Percentiles rank a stretch among this genome's conserved stretches.
Conservation (phyloP, 2,797 vertebrate genomes). For the Amblyraja radiata region DNA sequence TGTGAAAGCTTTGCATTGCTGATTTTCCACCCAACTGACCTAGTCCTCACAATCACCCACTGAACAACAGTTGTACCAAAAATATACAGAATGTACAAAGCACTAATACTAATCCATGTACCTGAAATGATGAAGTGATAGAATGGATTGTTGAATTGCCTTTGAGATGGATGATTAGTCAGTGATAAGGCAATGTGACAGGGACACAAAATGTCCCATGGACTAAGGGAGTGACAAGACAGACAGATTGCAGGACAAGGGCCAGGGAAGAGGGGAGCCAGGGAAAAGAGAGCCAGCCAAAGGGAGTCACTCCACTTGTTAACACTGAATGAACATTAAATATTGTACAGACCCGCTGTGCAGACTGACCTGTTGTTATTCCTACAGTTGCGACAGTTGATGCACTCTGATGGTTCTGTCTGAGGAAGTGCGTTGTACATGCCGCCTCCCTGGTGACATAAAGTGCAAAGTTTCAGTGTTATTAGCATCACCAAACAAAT, state of each 20-base stretch:
- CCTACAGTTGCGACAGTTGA: conserved; percentile 84
- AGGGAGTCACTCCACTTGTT: background rate
- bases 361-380: conserved; percentile 87
- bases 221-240: background rate
- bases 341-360: background rate
- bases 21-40: background rate
- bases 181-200: background rate
- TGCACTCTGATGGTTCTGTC: conserved; percentile 70
- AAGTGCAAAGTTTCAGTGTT: background rate
- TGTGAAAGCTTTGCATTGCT: background rate
- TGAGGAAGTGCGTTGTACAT: conserved; percentile 73
- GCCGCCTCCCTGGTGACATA: conserved; percentile 66
- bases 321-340: background rate
- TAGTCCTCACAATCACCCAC: background rate
- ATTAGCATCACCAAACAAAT: background rate
- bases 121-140: background rate
- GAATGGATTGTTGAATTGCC: background rate
- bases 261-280: background rate
- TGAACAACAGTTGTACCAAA: background rate
- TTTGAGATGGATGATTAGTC: background rate
- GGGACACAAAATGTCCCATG: background rate
- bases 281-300: conserved; percentile 29
- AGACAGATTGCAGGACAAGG: background rate
- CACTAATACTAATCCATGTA: background rate
- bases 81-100: background rate